A percentile compares a stretch with the other conserved stretches of the same genome.
Conservation (phyloP, 64 coral and sea anemone species). For the Orbicella faveolata region DNA sequence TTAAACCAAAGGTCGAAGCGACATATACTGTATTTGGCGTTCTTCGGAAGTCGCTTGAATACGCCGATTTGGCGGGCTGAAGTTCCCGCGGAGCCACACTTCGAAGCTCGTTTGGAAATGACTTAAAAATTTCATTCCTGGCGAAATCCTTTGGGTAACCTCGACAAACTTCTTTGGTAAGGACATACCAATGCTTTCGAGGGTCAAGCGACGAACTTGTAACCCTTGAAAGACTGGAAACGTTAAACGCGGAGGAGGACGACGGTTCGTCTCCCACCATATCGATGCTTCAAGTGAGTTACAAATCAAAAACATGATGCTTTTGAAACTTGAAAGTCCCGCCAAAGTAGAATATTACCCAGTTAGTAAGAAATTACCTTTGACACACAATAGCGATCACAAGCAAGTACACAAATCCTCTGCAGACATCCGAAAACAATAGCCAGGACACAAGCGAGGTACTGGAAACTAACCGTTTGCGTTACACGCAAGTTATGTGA, state of each 20-base stretch:
- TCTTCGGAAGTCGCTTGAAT: background rate
- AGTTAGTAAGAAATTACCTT: slow-evolving; percentile 7
- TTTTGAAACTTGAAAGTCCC: slow-evolving; percentile 39
- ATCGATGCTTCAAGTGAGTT: slow-evolving; percentile 20
- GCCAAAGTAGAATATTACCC: slow-evolving; percentile 33
- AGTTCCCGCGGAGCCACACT: slow-evolving; percentile 22
- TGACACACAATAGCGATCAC: background rate
- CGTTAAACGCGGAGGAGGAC: background rate
- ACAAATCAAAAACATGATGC: slow-evolving; percentile 38
- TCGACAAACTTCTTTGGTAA: slow-evolving; percentile 41
- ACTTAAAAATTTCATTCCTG: slow-evolving; percentile 24
- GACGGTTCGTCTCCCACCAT: slow-evolving; percentile 26
- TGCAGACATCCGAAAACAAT: too few species aligned
- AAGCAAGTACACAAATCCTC: too few species aligned
- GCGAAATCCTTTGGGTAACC: slow-evolving; percentile 7
- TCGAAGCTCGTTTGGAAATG: slow-evolving; percentile 34
- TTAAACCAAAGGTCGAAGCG: slow-evolving; percentile 25
- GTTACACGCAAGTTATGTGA: too few species aligned
- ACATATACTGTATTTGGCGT: background rate
- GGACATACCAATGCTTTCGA: slow-evolving; percentile 37
- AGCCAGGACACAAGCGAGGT: too few species aligned
- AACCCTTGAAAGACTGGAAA: slow-evolving; percentile 13
- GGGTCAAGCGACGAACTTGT: slow-evolving; percentile 38
- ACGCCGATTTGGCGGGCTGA: slow-evolving; percentile 25
- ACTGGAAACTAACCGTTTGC: too few species aligned